These are phyloP conservation scores for Montipora capricornis DNA, from an alignment of 64 coral and sea anemone genomes.

Conservation along the genomic window DNA sequence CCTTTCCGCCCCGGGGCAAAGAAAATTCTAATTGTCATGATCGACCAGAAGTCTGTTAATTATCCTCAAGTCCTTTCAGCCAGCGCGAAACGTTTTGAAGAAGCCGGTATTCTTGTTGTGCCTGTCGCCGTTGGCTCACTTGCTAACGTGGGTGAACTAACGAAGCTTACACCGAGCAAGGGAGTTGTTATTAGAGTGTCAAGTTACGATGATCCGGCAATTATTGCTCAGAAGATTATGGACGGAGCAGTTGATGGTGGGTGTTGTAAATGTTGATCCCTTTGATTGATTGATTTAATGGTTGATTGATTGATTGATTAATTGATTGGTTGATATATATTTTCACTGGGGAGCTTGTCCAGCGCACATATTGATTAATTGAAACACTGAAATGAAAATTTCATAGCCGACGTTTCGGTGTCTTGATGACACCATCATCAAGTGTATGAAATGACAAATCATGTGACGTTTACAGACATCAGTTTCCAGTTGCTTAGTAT, in stretches of 20 bases:
- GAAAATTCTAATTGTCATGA: conserved; percentile 22
- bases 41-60: conserved; percentile 22
- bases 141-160: conserved; percentile 7
- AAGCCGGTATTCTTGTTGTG: neutral
- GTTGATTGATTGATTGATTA: neutral
- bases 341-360: no score
- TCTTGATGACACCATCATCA: no score
- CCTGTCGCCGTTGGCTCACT: conserved; percentile 21
- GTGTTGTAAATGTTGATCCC: neutral
- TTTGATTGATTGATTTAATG: no score
- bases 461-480: no score
- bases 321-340: no score
- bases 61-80: conserved; percentile 22
- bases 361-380: no score
- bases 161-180: neutral
- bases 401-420: no score
- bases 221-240: conserved; percentile 30
- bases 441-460: no score
- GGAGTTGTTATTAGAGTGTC: conserved; percentile 35
- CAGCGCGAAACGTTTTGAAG: neutral
- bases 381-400: no score
- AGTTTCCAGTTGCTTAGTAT: no score
- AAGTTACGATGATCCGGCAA: neutral
- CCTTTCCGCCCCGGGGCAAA: neutral
- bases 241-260: conserved; percentile 19